Conservation (phyloP, 1,140 invertebrate genomes). For the Drosophila trapezifrons region DNA sequence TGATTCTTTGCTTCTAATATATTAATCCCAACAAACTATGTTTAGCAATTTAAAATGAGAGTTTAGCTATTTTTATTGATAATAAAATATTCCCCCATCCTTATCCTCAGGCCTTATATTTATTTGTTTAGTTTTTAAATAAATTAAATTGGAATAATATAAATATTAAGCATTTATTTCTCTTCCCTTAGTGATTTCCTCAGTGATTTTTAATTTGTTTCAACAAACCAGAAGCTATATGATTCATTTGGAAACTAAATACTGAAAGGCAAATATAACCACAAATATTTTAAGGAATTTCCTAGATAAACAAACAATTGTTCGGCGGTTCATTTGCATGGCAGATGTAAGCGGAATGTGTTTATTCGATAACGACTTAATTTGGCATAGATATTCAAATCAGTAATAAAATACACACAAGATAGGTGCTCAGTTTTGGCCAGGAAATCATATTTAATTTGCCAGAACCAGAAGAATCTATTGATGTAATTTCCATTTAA, state of each 20-base stretch:
- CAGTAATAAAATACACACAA: not conserved
- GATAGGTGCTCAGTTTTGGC: not conserved
- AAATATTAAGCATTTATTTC: no score
- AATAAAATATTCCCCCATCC: no score
- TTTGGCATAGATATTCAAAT: slow-evolving; percentile 3
- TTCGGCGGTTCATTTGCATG: not conserved
- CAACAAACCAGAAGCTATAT: not conserved
- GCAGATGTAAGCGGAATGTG: slow-evolving; percentile 5
- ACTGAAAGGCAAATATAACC: not conserved
- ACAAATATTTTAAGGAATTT: not conserved
- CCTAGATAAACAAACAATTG: slow-evolving; percentile 5
- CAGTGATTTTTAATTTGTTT: not conserved
- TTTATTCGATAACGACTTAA: slow-evolving; percentile 6
- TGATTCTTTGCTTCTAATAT: no score
- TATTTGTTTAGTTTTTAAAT: no score
- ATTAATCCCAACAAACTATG: no score
- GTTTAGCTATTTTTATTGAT: no score
- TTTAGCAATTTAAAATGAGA: no score
- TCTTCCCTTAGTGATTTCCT: no score
- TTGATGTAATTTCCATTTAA: not conserved
- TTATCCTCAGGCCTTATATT: no score
- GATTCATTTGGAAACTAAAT: not conserved
- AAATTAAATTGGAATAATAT: no score
- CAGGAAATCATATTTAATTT: no score
- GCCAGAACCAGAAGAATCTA: not conserved